Conservation (phyloP, 2,113 vertebrate species). For the Charadrius vociferus region DNA sequence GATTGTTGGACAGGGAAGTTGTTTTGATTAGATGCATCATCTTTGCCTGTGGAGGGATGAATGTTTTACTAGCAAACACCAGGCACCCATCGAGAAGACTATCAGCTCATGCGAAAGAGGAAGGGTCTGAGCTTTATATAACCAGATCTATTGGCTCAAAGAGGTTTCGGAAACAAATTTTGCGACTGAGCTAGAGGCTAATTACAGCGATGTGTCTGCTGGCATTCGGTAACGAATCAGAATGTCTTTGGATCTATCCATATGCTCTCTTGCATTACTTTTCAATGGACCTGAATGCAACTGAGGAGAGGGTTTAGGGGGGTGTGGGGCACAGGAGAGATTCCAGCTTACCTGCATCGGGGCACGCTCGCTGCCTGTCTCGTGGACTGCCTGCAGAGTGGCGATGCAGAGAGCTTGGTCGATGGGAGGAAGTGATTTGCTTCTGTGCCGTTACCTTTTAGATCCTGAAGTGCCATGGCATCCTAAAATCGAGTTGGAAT, state of each 20-base stretch:
- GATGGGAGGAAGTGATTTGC: neutral
- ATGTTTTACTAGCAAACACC: neutral
- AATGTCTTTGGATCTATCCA: neutral
- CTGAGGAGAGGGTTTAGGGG: neutral
- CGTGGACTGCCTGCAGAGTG: neutral
- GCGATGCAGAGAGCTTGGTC: neutral
- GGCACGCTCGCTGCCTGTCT: neutral
- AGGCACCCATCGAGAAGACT: neutral
- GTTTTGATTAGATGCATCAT: neutral
- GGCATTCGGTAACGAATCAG: neutral
- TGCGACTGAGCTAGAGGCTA: neutral
- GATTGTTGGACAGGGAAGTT: neutral
- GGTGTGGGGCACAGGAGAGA: neutral
- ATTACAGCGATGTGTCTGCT: slow-evolving; percentile 12
- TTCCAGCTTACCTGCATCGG: neutral
- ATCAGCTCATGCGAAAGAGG: neutral
- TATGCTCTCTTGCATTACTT: neutral
- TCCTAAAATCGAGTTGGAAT: neutral
- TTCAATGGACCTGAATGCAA: neutral
- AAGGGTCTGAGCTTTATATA: slow-evolving; percentile 7
- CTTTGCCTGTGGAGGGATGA: neutral
- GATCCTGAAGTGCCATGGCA: neutral
- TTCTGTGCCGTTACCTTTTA: neutral
- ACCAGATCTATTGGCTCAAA: neutral
- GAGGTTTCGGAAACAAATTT: neutral